Evolutionary conservation across 2,888 invertebrate genomes (phyloP).

Genomic region (Netelia inedita): DNA sequence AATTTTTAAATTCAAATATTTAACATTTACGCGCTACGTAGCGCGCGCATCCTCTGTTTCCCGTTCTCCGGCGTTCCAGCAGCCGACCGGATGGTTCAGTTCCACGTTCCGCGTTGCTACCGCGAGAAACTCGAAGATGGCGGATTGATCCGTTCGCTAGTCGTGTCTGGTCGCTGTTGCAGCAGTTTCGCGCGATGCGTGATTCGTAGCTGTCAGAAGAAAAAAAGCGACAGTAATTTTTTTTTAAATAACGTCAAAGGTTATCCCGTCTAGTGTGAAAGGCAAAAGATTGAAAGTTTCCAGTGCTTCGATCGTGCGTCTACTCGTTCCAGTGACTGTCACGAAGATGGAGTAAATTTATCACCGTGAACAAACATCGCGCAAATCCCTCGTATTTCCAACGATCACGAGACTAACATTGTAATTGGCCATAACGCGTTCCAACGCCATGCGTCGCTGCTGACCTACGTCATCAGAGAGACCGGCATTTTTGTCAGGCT

Average conservation of each 20-base stretch:
- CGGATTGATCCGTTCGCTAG: slow-evolving; percentile 74
- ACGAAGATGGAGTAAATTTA: background rate
- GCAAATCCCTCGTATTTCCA: background rate
- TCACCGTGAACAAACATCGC: background rate
- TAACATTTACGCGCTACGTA: slow-evolving; percentile 41
- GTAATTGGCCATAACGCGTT: background rate
- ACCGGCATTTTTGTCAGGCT: slow-evolving; percentile 47
- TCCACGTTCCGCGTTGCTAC: slow-evolving; percentile 53
- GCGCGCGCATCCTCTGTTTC: slow-evolving; percentile 47
- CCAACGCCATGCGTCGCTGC: slow-evolving; percentile 23
- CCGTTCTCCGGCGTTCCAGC: slow-evolving; percentile 52
- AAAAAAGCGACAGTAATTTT: background rate
- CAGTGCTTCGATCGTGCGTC: slow-evolving; percentile 7
- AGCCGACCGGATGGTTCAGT: background rate
- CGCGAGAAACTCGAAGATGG: slow-evolving; percentile 70
- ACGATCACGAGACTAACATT: slow-evolving; percentile 40
- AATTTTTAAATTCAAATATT: slow-evolving; percentile 26
- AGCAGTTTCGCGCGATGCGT: slow-evolving; percentile 60
- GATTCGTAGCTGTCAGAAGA: slow-evolving; percentile 32
- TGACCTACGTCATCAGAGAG: slow-evolving; percentile 51
- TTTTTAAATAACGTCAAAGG: background rate
- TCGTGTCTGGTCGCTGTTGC: background rate
- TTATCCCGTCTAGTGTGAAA: background rate
- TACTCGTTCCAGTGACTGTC: background rate
- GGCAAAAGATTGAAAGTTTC: slow-evolving; percentile 19